A percentile compares a stretch with the other conserved stretches of the same genome.
These are phyloP conservation scores for Leucophenga montana DNA, from an alignment of 2,888 invertebrate genomes.

Conservation along the genomic window DNA sequence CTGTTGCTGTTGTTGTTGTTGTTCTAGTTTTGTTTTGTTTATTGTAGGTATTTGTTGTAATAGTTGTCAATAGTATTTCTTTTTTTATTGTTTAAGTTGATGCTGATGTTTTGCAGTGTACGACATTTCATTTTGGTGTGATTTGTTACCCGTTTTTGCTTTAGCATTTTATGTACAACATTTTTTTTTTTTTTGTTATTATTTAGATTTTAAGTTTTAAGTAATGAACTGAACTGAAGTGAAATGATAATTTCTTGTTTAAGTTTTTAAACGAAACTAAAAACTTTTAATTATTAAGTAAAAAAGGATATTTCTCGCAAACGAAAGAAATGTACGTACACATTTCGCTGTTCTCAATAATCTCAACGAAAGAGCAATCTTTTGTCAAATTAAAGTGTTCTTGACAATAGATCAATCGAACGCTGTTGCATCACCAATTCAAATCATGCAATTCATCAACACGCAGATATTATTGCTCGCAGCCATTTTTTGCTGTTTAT, in stretches of 20 bases:
- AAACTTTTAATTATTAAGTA: conserved; percentile 4
- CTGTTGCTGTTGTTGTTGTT: conserved; percentile 33
- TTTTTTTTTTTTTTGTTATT: conserved; percentile 40
- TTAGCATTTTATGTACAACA: conserved; percentile 33
- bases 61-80: conserved; percentile 41
- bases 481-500: conserved; percentile 66
- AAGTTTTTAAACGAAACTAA: conserved; percentile 28
- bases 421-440: conserved; percentile 64
- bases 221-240: conserved; percentile 14
- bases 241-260: conserved; percentile 21
- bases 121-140: conserved; percentile 44
- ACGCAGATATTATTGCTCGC: conserved; percentile 74
- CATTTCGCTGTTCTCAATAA: conserved; percentile 58
- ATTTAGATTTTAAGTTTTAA: conserved; percentile 34
- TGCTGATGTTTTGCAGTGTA: conserved; percentile 21
- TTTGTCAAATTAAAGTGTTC: conserved; percentile 42
- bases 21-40: conserved; percentile 39
- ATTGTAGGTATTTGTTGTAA: conserved; percentile 38
- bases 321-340: conserved; percentile 26
- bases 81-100: conserved; percentile 45
- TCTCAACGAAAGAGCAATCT: conserved; percentile 62
- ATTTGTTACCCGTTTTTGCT: conserved; percentile 39
- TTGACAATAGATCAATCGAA: conserved; percentile 70
- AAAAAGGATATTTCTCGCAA: conserved; percentile 41
- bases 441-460: conserved; percentile 71